Evolutionary conservation across 2,888 invertebrate genomes (phyloP), one percentile per base, ranked within the genome.

Genomic region (Augiades crinisus): DNA sequence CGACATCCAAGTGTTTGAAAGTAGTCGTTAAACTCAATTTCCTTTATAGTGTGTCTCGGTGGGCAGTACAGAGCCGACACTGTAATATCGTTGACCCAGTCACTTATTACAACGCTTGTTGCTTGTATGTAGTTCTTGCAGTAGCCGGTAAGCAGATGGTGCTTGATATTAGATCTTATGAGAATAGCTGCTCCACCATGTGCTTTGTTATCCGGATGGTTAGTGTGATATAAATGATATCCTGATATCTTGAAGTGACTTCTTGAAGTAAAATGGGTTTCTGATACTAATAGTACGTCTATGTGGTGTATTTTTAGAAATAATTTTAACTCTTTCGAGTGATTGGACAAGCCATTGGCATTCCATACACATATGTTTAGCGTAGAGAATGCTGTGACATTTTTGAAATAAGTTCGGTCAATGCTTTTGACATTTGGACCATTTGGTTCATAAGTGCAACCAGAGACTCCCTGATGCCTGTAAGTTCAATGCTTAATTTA

Each of bases 291-390:
- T 17, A 43, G n/a, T 14, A 50, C 30, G 36, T 33, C 36, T 6
- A 47, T 37, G 19, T 49, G 21, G 19, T 41, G 22, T 24, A n/a
- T 13, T 33, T 22, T 21, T 33, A 54, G n/a, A 16, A 54, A 46
- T 24, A 17, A 33, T 12, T 49, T 14, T 24, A 54, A 36, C 38
- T 54, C 54, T 8, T 31, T 6, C 12, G 12, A 7, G 24, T 54
- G 54, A 14, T 50, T 31, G 33, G 40, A 52, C 7, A 52, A 31
- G 38, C 52, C 52, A 31, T 52, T 52, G 33, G 52, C 52, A 38
- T 52, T 52, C 45, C 47, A 54, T 16, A 47, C 17, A 3, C 16
- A 14, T 14, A 53, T 47, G 36, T 47, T 53, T 47, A 36, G 24
- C 34, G 37, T 27, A 24, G 2, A 10, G 34, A 51, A 45, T 47